Conservation (phyloP, 2,888 invertebrate species). For the Nysson spinosus region DNA sequence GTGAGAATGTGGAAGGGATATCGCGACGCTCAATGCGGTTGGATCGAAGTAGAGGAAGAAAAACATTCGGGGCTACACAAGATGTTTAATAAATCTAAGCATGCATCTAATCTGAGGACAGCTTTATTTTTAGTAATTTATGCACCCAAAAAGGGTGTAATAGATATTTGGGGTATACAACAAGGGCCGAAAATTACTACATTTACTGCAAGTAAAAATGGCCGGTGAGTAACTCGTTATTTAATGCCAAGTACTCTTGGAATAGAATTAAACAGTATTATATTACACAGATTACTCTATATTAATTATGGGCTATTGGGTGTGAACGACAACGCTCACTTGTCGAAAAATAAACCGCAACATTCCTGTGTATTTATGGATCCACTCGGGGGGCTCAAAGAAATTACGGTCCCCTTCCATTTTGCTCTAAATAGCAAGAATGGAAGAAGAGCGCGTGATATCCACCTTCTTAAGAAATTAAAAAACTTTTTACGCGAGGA, state of each 20-base stretch:
- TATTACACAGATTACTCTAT: conserved; percentile 82
- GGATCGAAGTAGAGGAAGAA: conserved; percentile 89
- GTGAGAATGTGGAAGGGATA: conserved; percentile 97
- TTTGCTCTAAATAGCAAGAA: conserved; percentile 92
- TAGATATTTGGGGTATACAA: conserved; percentile 96
- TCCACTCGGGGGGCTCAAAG: conserved; percentile 89
- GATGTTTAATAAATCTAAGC: conserved; percentile 44
- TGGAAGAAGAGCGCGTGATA: conserved; percentile 91
- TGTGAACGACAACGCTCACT: conserved; percentile 78
- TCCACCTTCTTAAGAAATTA: conserved; percentile 89
- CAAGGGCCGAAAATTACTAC: conserved; percentile 94
- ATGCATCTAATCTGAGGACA: conserved; percentile 78
- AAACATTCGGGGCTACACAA: conserved; percentile 62
- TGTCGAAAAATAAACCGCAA: conserved; percentile 79
- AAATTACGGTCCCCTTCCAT: conserved; percentile 93
- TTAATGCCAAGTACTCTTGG: neutral
- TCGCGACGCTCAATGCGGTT: conserved; percentile 96
- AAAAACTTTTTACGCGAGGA: conserved; percentile 83
- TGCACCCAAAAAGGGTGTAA: conserved; percentile 92
- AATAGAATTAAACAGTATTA: too few relatives aligned
- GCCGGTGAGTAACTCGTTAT: conserved; percentile 76
- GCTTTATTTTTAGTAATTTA: conserved; percentile 94
- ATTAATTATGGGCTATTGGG: conserved; percentile 90
- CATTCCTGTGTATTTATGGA: conserved; percentile 90
- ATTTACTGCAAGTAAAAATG: conserved; percentile 92